Evolutionary conservation across 2,888 invertebrate genomes (phyloP).

Genomic region (Macropis europaea): DNA sequence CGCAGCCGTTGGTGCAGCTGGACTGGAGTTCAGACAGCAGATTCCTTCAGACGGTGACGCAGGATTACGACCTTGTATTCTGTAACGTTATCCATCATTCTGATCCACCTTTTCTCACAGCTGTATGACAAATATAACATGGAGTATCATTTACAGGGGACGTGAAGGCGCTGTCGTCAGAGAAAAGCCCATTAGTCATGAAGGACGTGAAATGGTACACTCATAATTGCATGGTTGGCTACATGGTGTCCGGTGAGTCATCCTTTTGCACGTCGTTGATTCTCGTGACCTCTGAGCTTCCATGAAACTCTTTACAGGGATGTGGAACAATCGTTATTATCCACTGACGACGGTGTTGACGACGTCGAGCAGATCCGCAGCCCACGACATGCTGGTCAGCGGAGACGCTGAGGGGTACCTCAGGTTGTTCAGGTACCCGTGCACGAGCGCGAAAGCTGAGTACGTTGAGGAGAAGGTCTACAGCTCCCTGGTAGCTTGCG

Average conservation of each 20-base stretch:
- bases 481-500: constrained; percentile 89
- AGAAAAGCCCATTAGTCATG: constrained; percentile 94
- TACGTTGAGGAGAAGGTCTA: constrained; percentile 94
- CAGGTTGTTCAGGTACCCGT: constrained; percentile 93
- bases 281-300: no score
- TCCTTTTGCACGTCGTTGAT: no score
- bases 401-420: constrained; percentile 95
- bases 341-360: constrained; percentile 91
- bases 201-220: constrained; percentile 95
- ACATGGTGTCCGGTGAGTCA: constrained; percentile 90
- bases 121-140: not conserved
- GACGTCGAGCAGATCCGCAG: constrained; percentile 90
- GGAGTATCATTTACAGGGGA: constrained; percentile 86
- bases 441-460: constrained; percentile 91
- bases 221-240: constrained; percentile 93
- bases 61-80: constrained; percentile 93
- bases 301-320: constrained; percentile 81
- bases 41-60: constrained; percentile 93
- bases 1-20: constrained; percentile 91
- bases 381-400: constrained; percentile 90
- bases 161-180: constrained; percentile 91
- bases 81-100: constrained; percentile 81
- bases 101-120: not conserved
- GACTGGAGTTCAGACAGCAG: constrained; percentile 96
- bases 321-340: constrained; percentile 95